Evolutionary conservation across 2,797 vertebrate species (phyloP), one percentile per base, ranked within the genome.

Genomic region (Catamblyrhynchus diadema): DNA sequence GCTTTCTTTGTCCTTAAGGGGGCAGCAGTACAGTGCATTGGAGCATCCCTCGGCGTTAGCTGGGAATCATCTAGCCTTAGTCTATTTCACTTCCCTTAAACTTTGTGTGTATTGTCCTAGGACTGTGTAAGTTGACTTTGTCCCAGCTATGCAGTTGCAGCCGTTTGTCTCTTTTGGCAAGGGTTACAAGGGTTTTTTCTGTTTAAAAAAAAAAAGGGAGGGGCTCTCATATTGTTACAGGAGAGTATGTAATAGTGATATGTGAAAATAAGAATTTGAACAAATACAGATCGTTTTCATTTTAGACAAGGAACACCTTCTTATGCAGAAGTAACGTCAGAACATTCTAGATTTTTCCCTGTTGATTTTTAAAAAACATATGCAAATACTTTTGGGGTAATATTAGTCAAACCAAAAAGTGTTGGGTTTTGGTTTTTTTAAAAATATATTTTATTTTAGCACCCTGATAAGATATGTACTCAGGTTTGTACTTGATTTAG

Each of bases 1-100:
- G 1, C 71, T 23, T 14, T 17, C 57, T 61, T 35, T 73, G 45
- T 78, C 96, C 98, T 75, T 83, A 94, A 95, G 97, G 88, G 97
- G 98, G 97, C 97, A 97, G 97, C 93, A 97, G 89, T 85, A 94
- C 88, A 33, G 51, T 94, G 23, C 79, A 39, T 41, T 71, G 62
- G 72, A 92, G 44, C 75, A 45, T 86, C 47, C 50, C 86, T 91
- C 28, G 0, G 9, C 50, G 15, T 84, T 33, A 13, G 7, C 64
- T 48, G 64, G 5, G 48, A 39, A 20, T 35, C 35, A 1, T 35
- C 5, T 1, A 57, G 2, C 32, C 24, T 47, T 14, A 0, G 10
- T 22, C 35, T 75, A 0, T 24, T 72, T 80, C 42, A 27, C 42
- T 79, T 79, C 33, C 15, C 81, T 28, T 59, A 54, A 70, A 57